Evolutionary conservation across 2,797 vertebrate genomes (phyloP), one percentile per base, ranked within the genome.

Genomic region (Heteromormyrus szaboi): DNA sequence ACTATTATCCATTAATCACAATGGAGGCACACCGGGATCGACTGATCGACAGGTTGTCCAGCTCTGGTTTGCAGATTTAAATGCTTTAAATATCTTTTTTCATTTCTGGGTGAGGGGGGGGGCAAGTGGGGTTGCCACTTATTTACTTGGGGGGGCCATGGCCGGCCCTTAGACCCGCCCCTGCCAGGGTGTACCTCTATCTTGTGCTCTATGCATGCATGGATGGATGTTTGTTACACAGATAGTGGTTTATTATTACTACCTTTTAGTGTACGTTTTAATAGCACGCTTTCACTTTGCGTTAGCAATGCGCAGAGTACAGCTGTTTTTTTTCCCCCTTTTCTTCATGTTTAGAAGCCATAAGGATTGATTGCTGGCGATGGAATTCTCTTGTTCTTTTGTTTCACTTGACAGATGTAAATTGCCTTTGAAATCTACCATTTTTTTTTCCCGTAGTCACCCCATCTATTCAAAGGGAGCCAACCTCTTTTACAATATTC

Each of bases 391-490:
- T 50, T 88, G 29, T 54, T 41, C 9, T 41, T 37, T 44, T 81
- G 50, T 88, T 14, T 88, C 50, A 56, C 50, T 56, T 59, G 85
- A 86, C 51, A 37, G 50, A 86, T 86, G 85, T 86, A 86, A 86
- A 86, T 86, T 86, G 53, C 29, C 51, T 53, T 37, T 86, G 85
- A 86, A 86, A 54, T 86, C 8, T 59, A 4, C 72, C 53, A 22
- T 11, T 17, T 29, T 33, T 59, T 59, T n/a, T 25, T 2, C 41
- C 17, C 8, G 56, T 53, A 85, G 19, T 85, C 62, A 29, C 56
- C 25, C 88, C 17, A 14, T 83, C 68, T 89, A 50, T 54, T 54
- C 53, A 54, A 25, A 86, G 29, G 51, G 25, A 56, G 51, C 33
- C 37, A 76, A 51, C 46, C 48, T 37, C 25, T 65, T 12, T 41